phyloP scores from a whole-genome alignment of 2,797 vertebrate genomes.

The Novumbra hubbsi region DNA sequence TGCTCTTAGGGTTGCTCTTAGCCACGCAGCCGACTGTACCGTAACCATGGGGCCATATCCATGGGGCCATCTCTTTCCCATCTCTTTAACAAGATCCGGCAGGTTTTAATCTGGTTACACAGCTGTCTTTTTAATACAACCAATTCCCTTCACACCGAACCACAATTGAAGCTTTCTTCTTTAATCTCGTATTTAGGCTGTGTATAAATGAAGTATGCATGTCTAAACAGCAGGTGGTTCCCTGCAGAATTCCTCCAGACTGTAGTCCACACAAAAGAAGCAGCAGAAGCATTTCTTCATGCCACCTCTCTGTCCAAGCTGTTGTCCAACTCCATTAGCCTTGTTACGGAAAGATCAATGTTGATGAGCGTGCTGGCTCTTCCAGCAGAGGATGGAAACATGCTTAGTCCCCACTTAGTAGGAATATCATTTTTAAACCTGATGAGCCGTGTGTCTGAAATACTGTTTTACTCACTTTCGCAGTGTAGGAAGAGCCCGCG shows the following conservation, averaged over 20 bases:
- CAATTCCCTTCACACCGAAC: too few relatives aligned
- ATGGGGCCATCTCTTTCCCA: too few relatives aligned
- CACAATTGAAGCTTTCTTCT: background rate
- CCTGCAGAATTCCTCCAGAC: background rate
- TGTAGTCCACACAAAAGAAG: background rate
- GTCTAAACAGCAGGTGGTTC: background rate
- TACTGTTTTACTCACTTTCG: conserved; percentile 25
- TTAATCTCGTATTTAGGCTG: background rate
- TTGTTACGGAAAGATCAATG: conserved; percentile 20
- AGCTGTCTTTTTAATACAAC: background rate
- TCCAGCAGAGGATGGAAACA: conserved; percentile 18
- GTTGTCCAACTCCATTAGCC: conserved; percentile 16
- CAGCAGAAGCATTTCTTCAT: background rate
- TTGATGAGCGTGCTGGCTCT: conserved; percentile 11
- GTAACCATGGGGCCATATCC: background rate
- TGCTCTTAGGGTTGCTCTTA: background rate
- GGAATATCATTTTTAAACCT: conserved; percentile 20
- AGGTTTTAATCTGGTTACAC: background rate
- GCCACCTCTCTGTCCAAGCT: background rate
- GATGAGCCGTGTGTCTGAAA: conserved; percentile 23
- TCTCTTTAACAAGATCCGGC: background rate
- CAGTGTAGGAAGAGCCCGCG: conserved; percentile 14
- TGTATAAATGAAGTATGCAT: background rate
- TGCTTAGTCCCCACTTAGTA: conserved; percentile 15
- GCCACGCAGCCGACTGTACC: background rate